A percentile compares a stretch with the other conserved stretches of the same genome.
These are phyloP conservation scores for Polyergus mexicanus DNA, from an alignment of 1,140 invertebrate genomes.

Conservation along the genomic window DNA sequence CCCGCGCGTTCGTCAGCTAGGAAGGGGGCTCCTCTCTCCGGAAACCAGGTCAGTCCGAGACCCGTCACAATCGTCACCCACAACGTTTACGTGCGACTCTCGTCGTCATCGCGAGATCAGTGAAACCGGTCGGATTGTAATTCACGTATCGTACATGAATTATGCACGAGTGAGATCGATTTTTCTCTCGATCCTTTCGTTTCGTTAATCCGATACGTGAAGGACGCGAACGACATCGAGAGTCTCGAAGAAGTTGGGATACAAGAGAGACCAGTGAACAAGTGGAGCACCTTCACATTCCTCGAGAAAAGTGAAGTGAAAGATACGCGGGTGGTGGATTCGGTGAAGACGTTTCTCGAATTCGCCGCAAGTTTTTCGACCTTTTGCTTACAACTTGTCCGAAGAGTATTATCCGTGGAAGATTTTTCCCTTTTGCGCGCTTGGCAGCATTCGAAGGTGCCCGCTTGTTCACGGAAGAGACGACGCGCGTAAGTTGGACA, in stretches of 20 bases:
- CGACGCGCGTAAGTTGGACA: conserved; percentile 64
- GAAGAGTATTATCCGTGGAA: conserved; percentile 20
- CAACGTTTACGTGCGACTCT: background rate
- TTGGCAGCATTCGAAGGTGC: conserved; percentile 43
- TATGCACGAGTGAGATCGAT: background rate
- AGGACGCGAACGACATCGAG: background rate
- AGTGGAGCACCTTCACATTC: conserved; percentile 64
- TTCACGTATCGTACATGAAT: background rate
- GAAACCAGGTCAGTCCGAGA: conserved; percentile 70
- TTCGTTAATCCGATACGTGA: background rate
- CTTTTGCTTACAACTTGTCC: background rate
- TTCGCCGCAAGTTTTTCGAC: background rate
- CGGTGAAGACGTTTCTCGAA: background rate
- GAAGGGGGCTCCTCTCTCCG: conserved; percentile 55
- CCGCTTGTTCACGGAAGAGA: conserved; percentile 67
- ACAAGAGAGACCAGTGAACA: conserved; percentile 57
- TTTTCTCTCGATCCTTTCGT: background rate
- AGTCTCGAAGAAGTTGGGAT: background rate
- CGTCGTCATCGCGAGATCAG: conserved; percentile 23
- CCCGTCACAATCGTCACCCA: conserved; percentile 27
- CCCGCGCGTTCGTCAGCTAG: conserved; percentile 74
- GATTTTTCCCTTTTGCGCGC: conserved; percentile 13
- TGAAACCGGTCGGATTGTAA: conserved; percentile 1
- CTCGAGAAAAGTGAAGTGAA: conserved; percentile 54
- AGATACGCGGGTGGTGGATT: conserved; percentile 40